Conservation (phyloP, 2,797 vertebrate genomes). For the Lerista edwardsae region DNA sequence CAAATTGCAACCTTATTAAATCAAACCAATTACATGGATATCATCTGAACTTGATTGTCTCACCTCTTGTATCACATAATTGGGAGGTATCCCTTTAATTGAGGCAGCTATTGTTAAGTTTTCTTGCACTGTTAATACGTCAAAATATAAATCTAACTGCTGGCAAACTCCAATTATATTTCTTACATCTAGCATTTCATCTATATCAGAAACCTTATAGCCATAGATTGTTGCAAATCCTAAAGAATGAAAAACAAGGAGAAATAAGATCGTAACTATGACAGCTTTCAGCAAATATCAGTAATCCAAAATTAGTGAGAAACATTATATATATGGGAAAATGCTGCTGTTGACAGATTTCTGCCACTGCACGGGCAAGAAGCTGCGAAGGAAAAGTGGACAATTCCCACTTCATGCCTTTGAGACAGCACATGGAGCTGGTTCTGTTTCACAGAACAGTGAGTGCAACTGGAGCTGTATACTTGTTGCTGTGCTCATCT, state of each 20-base stretch:
- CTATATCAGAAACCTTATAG: conserved; percentile 87
- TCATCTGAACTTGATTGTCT: not conserved
- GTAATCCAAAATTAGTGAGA: not conserved
- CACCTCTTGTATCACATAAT: conserved; percentile 87
- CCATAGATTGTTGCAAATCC: conserved; percentile 91
- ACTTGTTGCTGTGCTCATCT: not conserved
- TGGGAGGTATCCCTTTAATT: conserved; percentile 90
- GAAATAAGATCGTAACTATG: not conserved
- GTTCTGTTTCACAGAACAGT: not conserved
- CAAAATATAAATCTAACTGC: conserved; percentile 94
- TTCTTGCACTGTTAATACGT: conserved; percentile 94
- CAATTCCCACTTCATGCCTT: not conserved
- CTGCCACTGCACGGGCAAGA: not conserved
- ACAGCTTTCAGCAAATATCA: not conserved
- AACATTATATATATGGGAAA: not conserved
- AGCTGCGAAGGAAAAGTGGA: too few species aligned
- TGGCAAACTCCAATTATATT: conserved; percentile 93
- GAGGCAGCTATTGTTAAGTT: conserved; percentile 93
- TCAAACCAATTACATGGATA: not conserved
- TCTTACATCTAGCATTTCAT: conserved; percentile 88
- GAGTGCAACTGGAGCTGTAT: not conserved
- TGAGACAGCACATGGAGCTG: rapidly evolving
- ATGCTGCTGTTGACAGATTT: not conserved
- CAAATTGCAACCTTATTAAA: not conserved
- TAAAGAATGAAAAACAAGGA: conserved; percentile 69